phyloP scores from a whole-genome alignment of 2,113 vertebrate species.

The Semicossyphus pulcher region DNA sequence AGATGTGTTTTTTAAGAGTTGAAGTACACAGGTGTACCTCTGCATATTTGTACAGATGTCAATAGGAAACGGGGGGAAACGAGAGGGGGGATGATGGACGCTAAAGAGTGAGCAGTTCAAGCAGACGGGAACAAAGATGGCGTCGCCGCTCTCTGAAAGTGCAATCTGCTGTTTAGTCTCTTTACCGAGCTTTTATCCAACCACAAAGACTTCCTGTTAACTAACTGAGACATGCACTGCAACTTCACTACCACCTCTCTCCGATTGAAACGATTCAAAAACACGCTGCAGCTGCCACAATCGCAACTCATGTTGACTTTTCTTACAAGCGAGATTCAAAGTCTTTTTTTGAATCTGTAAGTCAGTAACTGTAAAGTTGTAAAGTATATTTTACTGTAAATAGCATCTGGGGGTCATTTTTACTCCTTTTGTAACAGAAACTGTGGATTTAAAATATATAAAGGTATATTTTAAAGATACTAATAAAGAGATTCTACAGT shows the following conservation, averaged over 20 bases:
- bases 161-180: conserved; percentile 22
- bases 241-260: conserved; percentile 16
- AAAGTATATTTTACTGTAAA: conserved; percentile 86
- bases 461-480: conserved; percentile 70
- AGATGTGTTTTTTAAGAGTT: conserved; percentile 59
- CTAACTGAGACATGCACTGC: conserved; percentile 37
- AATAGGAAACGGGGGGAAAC: conserved; percentile 30
- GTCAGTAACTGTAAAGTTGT: conserved; percentile 83
- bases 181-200: conserved; percentile 45
- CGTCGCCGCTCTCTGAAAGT: conserved; percentile 63
- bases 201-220: conserved; percentile 44
- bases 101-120: conserved; percentile 50
- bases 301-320: conserved; percentile 48
- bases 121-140: conserved; percentile 61
- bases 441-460: conserved; percentile 74
- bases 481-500: conserved; percentile 59
- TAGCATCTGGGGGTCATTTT: conserved; percentile 79
- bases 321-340: conserved; percentile 57
- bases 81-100: conserved; percentile 42
- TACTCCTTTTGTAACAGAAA: conserved; percentile 81
- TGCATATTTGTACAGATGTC: conserved; percentile 72
- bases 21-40: conserved; percentile 69
- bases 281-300: conserved; percentile 50
- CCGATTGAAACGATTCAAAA: conserved; percentile 40
- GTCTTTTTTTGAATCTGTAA: conserved; percentile 63